Percentiles rank a stretch among this genome's conserved stretches.
Conservation (phyloP, 2,888 invertebrate species). For the Pyrochroa serraticornis region DNA sequence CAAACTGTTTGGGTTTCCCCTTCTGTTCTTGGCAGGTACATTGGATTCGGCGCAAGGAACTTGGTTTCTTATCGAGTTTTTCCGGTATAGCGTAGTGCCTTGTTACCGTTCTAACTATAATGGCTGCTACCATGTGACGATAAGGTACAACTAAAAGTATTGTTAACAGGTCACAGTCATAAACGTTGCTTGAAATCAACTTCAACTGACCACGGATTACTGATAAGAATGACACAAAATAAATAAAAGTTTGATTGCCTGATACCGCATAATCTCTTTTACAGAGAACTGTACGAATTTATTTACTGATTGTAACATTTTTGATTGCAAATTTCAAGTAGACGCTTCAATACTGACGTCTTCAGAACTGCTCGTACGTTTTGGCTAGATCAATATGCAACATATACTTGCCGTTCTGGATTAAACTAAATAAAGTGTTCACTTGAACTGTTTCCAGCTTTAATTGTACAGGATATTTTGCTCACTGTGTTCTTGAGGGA, state of each 20-base stretch:
- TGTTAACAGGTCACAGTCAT: conserved; percentile 12
- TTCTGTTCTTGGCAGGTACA: conserved; percentile 21
- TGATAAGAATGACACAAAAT: conserved; percentile 24
- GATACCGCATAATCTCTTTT: conserved; percentile 14
- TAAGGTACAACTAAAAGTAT: conserved; percentile 8
- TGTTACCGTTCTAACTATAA: conserved; percentile 30
- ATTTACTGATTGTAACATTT: neutral
- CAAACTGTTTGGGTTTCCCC: conserved; percentile 34
- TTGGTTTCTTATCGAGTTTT: conserved; percentile 11
- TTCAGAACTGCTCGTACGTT: too few relatives aligned
- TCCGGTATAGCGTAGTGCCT: conserved; percentile 20
- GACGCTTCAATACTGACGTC: too few relatives aligned
- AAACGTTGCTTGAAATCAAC: conserved; percentile 6
- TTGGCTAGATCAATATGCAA: too few relatives aligned
- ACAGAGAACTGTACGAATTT: conserved; percentile 21
- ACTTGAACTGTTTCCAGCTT: too few relatives aligned
- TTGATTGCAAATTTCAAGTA: too few relatives aligned
- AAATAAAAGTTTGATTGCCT: conserved; percentile 13
- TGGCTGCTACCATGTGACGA: conserved; percentile 33
- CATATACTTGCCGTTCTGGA: too few relatives aligned
- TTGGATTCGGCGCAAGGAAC: conserved; percentile 33
- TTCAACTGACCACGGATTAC: conserved; percentile 22
- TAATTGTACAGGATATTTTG: too few relatives aligned
- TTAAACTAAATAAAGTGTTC: too few relatives aligned
- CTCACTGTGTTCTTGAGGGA: too few relatives aligned